These are phyloP conservation scores for Emys orbicularis DNA, from an alignment of 2,797 vertebrate genomes.

Conservation along the genomic window DNA sequence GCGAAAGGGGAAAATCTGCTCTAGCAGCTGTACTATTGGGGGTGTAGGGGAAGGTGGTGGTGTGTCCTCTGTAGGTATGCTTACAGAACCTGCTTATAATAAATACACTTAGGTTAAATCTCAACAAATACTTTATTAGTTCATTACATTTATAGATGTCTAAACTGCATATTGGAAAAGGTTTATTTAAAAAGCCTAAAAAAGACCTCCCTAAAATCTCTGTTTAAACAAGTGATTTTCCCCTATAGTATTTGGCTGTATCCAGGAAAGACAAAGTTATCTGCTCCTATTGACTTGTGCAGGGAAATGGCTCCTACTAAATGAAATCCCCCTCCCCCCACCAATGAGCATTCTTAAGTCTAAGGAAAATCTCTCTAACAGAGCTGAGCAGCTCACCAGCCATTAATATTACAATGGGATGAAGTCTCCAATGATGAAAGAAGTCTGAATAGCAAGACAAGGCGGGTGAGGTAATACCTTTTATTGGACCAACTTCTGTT, in stretches of 20 bases:
- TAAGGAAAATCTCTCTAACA: not conserved
- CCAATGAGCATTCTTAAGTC: not conserved
- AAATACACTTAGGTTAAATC: not conserved
- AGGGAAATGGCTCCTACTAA: not conserved
- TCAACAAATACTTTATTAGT: not conserved
- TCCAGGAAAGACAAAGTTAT: conserved; percentile 66
- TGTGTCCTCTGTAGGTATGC: not conserved
- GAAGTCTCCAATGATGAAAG: conserved; percentile 7
- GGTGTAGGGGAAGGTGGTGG: no score
- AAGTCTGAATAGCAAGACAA: conserved; percentile 24
- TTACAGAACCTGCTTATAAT: not conserved
- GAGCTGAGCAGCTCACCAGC: conserved; percentile 1
- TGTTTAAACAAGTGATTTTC: conserved; percentile 57
- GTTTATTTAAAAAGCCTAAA: conserved; percentile 23
- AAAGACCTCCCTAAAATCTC: conserved; percentile 36
- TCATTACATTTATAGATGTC: not conserved
- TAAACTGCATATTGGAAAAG: conserved; percentile 31
- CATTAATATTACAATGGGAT: conserved; percentile 54
- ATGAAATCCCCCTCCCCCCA: conserved; percentile 18
- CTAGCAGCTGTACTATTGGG: not conserved
- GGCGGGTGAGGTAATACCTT: no score
- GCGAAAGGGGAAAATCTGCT: not conserved
- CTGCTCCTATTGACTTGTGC: conserved; percentile 28
- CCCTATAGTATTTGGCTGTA: conserved; percentile 38
- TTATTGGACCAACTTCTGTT: no score